Base-by-base conservation (phyloP, 2,888 invertebrate species). In the Molorchus minor region DNA sequence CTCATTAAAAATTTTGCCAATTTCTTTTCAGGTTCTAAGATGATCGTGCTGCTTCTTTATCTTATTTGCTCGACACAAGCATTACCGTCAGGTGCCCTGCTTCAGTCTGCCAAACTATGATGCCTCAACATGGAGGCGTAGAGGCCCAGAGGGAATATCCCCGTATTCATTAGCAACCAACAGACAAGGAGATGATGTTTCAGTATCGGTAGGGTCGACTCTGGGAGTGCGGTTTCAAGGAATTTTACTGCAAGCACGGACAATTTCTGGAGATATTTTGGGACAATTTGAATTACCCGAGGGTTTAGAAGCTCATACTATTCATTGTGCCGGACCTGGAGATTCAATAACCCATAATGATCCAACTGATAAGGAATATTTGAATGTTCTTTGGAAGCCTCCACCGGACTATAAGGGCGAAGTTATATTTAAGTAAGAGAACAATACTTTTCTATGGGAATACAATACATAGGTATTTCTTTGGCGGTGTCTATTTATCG, bases 281-380 rank as follows among this genome's bases (percentile, higher is more conserved):
- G 89, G 89, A 82, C 64, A 61, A 36, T 73, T 73, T 44, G 64
- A 70, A 21, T 49, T 65, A 3, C 40, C 58, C 2, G 43, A 64
- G 0, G 56, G 62, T 1, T 58, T 66, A 43, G 78, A 80, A 1
- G 83, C 84, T 0, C 87, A 88, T 70, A 78, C 87, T 7, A 83
- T 89, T 45, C 86, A 86, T 65, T 94, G 93, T 71, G 83, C 79
- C 7, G 82, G 81, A 29, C 80, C 84, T 29, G 86, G 89, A 74
- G 91, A 92, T 75, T 88, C 90, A 0, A 88, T 90, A 1, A 94
- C 94, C 0, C 94, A 94, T 75, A 84, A 84, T 30, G 85, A 84
- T 58, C 84, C 87, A 0, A 81, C 81, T 3, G 82, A 85, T 25
- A 89, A 89, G 68, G 84, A 85, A 5, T 84, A 85, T 12, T 81